Conservation (phyloP, 1,140 invertebrate species). For the Cardiocondyla obscurior region DNA sequence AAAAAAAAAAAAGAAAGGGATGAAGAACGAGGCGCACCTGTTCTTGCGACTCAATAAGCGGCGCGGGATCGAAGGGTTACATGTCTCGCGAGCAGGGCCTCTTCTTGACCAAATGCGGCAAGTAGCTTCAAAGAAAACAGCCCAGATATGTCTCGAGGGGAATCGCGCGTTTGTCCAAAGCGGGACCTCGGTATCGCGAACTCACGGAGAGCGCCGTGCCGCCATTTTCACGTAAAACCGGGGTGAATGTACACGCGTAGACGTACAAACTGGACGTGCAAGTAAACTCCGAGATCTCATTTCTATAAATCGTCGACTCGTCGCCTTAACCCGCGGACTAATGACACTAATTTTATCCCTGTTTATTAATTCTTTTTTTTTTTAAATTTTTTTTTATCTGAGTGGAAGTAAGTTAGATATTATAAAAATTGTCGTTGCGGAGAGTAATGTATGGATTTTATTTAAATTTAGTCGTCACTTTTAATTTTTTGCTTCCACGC, state of each 20-base stretch:
- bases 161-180: conserved; percentile 73
- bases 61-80: conserved; percentile 37
- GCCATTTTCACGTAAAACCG: conserved; percentile 44
- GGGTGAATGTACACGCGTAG: conserved; percentile 79
- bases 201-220: conserved; percentile 38
- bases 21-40: conserved; percentile 75
- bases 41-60: conserved; percentile 59
- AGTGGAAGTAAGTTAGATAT: background rate
- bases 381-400: background rate
- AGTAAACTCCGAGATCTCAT: conserved; percentile 77
- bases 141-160: conserved; percentile 80
- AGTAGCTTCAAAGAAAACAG: conserved; percentile 75
- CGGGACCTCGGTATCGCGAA: conserved; percentile 69
- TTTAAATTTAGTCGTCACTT: background rate
- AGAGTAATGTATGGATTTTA: background rate
- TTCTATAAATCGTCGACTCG: conserved; percentile 48
- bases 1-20: no score
- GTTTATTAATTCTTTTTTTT: background rate
- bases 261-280: conserved; percentile 75
- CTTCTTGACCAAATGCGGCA: conserved; percentile 78
- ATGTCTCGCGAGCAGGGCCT: conserved; percentile 59
- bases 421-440: background rate
- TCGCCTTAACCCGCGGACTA: background rate
- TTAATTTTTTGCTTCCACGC: background rate
- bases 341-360: background rate